phyloP scores from a whole-genome alignment of 1,140 invertebrate genomes.

The Acromyrmex echinatior region DNA sequence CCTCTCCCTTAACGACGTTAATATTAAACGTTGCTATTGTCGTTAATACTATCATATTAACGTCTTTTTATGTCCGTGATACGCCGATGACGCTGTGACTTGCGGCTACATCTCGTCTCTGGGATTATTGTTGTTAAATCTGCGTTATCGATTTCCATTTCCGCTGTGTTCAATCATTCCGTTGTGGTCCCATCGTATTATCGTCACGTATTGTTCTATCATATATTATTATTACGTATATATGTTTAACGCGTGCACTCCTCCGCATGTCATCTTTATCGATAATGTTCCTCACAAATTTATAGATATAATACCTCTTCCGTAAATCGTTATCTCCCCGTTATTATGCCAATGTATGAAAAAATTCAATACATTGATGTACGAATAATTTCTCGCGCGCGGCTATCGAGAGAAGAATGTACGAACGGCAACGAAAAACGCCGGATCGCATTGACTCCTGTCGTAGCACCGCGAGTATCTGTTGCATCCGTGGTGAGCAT shows the following conservation, averaged over 20 bases:
- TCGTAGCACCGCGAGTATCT: slow-evolving; percentile 55
- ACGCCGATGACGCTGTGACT: slow-evolving; percentile 8
- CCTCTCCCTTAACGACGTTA: slow-evolving; percentile 51
- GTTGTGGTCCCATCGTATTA: neutral
- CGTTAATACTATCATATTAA: slow-evolving; percentile 50
- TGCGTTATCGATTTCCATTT: slow-evolving; percentile 53
- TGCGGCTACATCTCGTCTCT: slow-evolving; percentile 23
- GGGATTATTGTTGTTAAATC: slow-evolving; percentile 31
- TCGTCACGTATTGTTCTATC: neutral
- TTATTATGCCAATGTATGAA: neutral
- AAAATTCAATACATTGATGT: no score
- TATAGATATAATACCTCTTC: neutral
- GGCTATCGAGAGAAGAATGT: neutral
- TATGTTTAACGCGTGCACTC: neutral
- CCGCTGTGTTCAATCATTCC: slow-evolving; percentile 7
- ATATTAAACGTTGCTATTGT: slow-evolving; percentile 62
- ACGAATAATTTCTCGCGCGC: slow-evolving; percentile 39
- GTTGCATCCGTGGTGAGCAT: slow-evolving; percentile 69
- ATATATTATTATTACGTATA: slow-evolving; percentile 13
- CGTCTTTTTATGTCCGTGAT: slow-evolving; percentile 11
- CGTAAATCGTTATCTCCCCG: neutral
- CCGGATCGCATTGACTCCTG: slow-evolving; percentile 6
- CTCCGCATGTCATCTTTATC: neutral
- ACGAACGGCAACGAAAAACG: neutral
- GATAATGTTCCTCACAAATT: slow-evolving; percentile 40